These are phyloP conservation scores for Amphimedon queenslandica DNA, from an alignment of 37 sponge, comb jelly and placozoan genomes.

Conservation along the genomic window DNA sequence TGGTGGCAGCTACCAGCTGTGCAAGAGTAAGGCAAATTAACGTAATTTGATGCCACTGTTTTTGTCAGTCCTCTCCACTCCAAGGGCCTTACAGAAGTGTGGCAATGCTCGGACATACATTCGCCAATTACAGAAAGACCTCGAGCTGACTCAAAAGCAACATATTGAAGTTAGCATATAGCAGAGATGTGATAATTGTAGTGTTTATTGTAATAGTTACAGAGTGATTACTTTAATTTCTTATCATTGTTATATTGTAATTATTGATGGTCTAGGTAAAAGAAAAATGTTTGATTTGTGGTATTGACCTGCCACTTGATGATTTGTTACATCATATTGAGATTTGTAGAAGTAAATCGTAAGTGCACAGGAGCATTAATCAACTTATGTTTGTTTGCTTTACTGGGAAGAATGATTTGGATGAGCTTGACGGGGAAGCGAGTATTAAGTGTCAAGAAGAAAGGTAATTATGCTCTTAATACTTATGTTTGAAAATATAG, in stretches of 20 bases:
- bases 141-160: not conserved
- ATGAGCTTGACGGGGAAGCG: too few relatives aligned
- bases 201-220: too few relatives aligned
- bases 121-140: slow-evolving; percentile 18
- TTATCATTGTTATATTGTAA: not conserved
- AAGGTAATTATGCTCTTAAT: too few relatives aligned
- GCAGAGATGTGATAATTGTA: too few relatives aligned
- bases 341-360: not conserved
- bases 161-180: not conserved
- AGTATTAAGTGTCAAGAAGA: too few relatives aligned
- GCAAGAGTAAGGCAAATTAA: slow-evolving; percentile 15
- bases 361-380: too few relatives aligned
- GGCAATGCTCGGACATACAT: slow-evolving; percentile 26
- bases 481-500: too few relatives aligned
- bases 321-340: not conserved
- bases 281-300: slow-evolving; percentile 3
- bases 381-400: too few relatives aligned
- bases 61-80: not conserved
- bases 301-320: not conserved
- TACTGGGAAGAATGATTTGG: not conserved
- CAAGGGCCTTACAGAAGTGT: not conserved
- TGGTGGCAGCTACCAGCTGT: slow-evolving; percentile 15
- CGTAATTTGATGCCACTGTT: slow-evolving; percentile 4
- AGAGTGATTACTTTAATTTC: too few relatives aligned
- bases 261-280: not conserved